A percentile compares a stretch with the other conserved stretches of the same genome.
phyloP scores from a whole-genome alignment of 2,888 invertebrate genomes.

The Yponomeuta plumbellus region DNA sequence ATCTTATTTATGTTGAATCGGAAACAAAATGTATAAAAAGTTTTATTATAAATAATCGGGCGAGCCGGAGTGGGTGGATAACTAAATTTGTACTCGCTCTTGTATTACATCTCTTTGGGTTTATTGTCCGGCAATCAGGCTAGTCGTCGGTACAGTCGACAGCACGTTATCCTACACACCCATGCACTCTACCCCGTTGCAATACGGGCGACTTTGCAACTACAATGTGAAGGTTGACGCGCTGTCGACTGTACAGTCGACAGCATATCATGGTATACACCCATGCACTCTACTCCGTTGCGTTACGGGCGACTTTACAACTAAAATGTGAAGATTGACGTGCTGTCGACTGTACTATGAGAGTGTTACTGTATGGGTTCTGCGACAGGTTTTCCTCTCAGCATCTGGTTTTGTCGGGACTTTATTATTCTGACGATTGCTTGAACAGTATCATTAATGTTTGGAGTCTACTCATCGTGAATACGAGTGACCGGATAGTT shows the following conservation, averaged over 20 bases:
- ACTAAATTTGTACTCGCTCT: conserved; percentile 68
- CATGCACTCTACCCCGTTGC: too few species aligned
- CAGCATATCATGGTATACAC: too few species aligned
- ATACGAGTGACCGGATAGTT: neutral
- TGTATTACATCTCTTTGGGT: conserved; percentile 57
- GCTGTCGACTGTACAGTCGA: too few species aligned
- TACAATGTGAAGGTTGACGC: too few species aligned
- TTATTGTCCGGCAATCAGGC: conserved; percentile 4
- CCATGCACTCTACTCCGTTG: too few species aligned
- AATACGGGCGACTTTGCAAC: too few species aligned
- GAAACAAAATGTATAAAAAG: conserved; percentile 74
- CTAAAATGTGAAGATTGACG: too few species aligned
- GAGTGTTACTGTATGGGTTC: conserved; percentile 29
- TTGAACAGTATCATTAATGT: neutral
- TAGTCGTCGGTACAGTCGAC: neutral
- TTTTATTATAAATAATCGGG: conserved; percentile 69
- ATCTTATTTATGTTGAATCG: conserved; percentile 77
- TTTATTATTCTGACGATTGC: neutral
- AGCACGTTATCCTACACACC: too few species aligned
- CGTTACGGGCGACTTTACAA: too few species aligned
- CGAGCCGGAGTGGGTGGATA: conserved; percentile 61
- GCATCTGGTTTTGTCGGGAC: neutral
- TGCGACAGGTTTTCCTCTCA: neutral
- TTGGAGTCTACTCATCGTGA: too few species aligned
- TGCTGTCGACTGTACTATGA: too few species aligned